Conservation (phyloP, 2,888 invertebrate species). For the Pardosa pseudoannulata region DNA sequence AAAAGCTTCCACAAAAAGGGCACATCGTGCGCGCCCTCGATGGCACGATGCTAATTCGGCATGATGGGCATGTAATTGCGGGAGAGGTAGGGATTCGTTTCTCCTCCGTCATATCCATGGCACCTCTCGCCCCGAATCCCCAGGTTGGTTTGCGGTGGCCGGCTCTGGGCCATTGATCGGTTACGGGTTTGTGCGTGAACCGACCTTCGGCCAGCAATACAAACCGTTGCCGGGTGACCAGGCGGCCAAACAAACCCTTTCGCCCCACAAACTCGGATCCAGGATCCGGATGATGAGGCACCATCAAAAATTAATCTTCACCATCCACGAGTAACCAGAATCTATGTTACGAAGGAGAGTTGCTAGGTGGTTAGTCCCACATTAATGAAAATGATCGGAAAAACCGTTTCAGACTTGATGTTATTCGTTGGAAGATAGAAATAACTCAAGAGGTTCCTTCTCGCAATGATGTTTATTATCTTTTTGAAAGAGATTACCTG, state of each 20-base stretch:
- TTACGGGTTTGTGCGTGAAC: slow-evolving; percentile 28
- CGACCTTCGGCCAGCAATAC: slow-evolving; percentile 48
- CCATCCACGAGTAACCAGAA: neutral
- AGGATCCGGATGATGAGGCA: slow-evolving; percentile 24
- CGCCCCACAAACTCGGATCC: slow-evolving; percentile 28
- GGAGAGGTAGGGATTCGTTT: slow-evolving; percentile 13
- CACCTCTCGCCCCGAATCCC: neutral
- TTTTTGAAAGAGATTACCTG: too few relatives aligned
- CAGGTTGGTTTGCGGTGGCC: neutral
- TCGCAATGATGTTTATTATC: too few relatives aligned
- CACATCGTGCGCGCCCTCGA: slow-evolving; percentile 74
- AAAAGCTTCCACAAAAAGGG: slow-evolving; percentile 75
- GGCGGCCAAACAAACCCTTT: slow-evolving; percentile 30
- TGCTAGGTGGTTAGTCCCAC: neutral
- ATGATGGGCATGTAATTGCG: slow-evolving; percentile 73
- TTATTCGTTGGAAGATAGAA: too few relatives aligned
- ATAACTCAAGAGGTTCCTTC: too few relatives aligned
- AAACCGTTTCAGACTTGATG: too few relatives aligned
- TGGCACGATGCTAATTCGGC: slow-evolving; percentile 73
- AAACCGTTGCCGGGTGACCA: slow-evolving; percentile 38
- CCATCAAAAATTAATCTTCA: slow-evolving; percentile 16
- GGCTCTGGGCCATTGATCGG: slow-evolving; percentile 34
- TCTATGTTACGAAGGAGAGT: neutral
- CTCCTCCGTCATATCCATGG: slow-evolving; percentile 38
- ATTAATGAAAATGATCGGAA: too few relatives aligned